Conservation (phyloP, 2,113 vertebrate species). For the Pelecanoides urinatrix region DNA sequence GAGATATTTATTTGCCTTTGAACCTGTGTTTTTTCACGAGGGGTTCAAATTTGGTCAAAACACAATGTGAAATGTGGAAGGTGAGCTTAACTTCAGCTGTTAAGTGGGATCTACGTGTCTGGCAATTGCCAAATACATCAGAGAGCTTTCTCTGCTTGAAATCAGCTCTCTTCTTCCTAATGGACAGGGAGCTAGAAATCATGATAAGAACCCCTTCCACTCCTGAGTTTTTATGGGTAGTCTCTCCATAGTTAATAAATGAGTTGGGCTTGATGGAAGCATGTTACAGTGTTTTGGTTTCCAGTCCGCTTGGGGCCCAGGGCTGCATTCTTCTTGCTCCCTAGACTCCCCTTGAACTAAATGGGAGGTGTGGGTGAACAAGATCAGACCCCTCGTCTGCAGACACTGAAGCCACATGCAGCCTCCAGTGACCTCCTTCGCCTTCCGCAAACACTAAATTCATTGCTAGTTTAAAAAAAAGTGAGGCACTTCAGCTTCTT, state of each 20-base stretch:
- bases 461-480: conserved; percentile 62
- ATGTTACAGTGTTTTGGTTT: conserved; percentile 1
- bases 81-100: not conserved
- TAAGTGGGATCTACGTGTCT: not conserved
- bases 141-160: not conserved
- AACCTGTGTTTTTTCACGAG: not conserved
- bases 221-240: not conserved
- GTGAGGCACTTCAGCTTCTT: conserved; percentile 74
- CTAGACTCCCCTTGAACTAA: conserved; percentile 37
- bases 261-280: conserved; percentile 34
- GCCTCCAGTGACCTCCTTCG: conserved; percentile 31
- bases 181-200: conserved; percentile 34
- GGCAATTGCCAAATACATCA: not conserved
- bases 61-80: not conserved
- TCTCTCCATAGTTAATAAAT: conserved; percentile 45
- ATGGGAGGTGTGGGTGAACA: conserved; percentile 61
- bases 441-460: conserved; percentile 67
- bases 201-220: not conserved
- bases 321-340: conserved; percentile 7
- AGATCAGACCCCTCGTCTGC: conserved; percentile 51
- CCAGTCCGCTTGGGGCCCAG: not conserved
- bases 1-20: conserved; percentile 28
- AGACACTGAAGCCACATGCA: conserved; percentile 57
- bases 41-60: conserved; percentile 20
- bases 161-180: not conserved